Evolutionary conservation across 2,888 invertebrate genomes (phyloP), one percentile per base, ranked within the genome.

Genomic region (Nemapogon koenigi): DNA sequence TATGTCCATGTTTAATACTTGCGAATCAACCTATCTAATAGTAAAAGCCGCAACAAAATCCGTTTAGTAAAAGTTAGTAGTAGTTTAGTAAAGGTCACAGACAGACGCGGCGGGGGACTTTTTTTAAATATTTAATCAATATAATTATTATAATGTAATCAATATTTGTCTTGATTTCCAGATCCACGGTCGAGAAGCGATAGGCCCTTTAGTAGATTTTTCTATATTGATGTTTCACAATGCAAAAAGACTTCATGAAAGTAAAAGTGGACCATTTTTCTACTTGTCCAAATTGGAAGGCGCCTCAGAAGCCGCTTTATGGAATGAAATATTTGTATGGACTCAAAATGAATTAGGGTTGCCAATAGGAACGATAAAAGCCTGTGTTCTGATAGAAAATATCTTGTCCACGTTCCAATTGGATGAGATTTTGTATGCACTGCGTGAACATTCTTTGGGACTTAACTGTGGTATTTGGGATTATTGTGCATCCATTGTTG

Each of bases 401-500:
- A 82, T 89, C 41, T 56, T 87, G 8, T 84, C 87, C 0, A 71
- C 82, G 2, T 88, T 88, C 66, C 84, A 87, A 62, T 72, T 86
- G 66, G 85, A 89, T 33, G 84, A 86, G 52, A 89, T 89, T 42
- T 67, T 88, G 38, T 87, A 76, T 57, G 84, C 83, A 10, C 56
- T 89, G 26, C 79, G 64, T 45, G 83, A 87, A 39, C 86, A 88
- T 59, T 86, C 87, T 0, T 59, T 87, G 25, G 88, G 88, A 2
- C 69, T 89, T 2, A 89, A 88, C 55, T 88, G 88, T 59, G 88
- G 89, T 3, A 85, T 88, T 46, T 89, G 88, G 89, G 88, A 89
- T 54, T 89, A 88, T 54, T 81, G 83, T 38, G 85, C 85, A 0
- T 85, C 85, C 2, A 83, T 87, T 36, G 82, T 87, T 46, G 72